Evolutionary conservation across 2,113 vertebrate genomes (phyloP), one percentile per base, ranked within the genome.

Genomic region (Podarcis cretensis): DNA sequence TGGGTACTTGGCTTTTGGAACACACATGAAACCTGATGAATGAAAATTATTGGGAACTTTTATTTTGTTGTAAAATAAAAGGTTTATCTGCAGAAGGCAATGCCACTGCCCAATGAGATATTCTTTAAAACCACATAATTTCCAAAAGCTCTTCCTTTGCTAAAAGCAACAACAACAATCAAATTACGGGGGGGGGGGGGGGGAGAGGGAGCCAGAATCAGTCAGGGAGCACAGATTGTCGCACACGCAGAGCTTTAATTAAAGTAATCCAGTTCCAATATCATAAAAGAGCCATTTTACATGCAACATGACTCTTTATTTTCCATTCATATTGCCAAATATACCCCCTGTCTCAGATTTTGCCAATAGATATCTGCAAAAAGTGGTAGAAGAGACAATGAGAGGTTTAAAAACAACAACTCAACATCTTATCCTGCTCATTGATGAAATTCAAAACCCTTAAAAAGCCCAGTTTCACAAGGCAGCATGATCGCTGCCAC

Each of bases 281-380:
- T 89, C 85, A 88, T 93, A 94, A 93, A 91, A 95, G 76, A 94
- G 91, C 83, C 92, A 89, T 92, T 93, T 90, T 85, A 87, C 87
- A 90, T 92, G 89, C 93, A 89, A 92, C 92, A 92, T 91, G 90
- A 93, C 91, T 94, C 86, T 94, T 83, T 87, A 85, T 94, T 93
- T 92, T 93, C 89, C 84, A 48, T 9, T 93, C 25, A 37, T 78
- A 32, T 69, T 93, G 93, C 92, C 93, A 94, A 90, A 85, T 93
- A 63, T 63, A 91, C 43, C 84, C 76, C 73, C 18, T 90, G 89
- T 89, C 88, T 93, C 92, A 91, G 89, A 30, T 91, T 92, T 84
- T 89, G 48, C 8, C 90, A 90, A 92, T 88, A 30, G 0, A 0
- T 84, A 37, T 40, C 76, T 82, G 79, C 89, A 92, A 91, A 87